Percentiles rank a stretch among this genome's conserved stretches.
Evolutionary conservation across 2,888 invertebrate genomes (phyloP).

Genomic region (Drosophila prolongata): DNA sequence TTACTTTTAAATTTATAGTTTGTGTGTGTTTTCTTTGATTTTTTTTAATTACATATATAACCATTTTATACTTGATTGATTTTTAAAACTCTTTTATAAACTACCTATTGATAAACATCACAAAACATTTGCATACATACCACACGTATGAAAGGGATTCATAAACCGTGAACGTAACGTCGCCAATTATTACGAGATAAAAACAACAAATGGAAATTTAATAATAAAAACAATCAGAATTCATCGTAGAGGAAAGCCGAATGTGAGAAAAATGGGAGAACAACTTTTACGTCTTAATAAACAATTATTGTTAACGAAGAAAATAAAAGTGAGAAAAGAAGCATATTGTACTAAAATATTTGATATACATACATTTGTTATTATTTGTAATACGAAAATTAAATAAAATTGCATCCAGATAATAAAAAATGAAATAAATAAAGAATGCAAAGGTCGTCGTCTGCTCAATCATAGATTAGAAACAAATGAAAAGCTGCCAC

Average conservation of each 20-base stretch:
- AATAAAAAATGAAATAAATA: slow-evolving; percentile 68
- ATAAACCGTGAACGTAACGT: slow-evolving; percentile 74
- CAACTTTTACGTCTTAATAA: slow-evolving; percentile 70
- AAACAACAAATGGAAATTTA: slow-evolving; percentile 41
- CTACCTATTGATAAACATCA: slow-evolving; percentile 53
- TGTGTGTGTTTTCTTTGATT: slow-evolving; percentile 66
- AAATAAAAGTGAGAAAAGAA: slow-evolving; percentile 69
- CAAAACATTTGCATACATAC: slow-evolving; percentile 50
- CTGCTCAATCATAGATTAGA: slow-evolving; percentile 21
- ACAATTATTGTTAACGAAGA: slow-evolving; percentile 74
- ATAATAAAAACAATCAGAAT: slow-evolving; percentile 51
- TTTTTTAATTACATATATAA: slow-evolving; percentile 50
- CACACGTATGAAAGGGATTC: slow-evolving; percentile 50
- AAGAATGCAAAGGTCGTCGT: slow-evolving; percentile 36
- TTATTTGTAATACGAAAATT: slow-evolving; percentile 77
- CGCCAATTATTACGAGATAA: slow-evolving; percentile 67
- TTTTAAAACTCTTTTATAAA: slow-evolving; percentile 25
- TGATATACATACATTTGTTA: slow-evolving; percentile 77
- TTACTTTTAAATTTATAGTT: slow-evolving; percentile 49
- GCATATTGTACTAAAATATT: slow-evolving; percentile 77
- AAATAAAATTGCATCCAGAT: slow-evolving; percentile 78
- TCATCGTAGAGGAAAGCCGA: slow-evolving; percentile 43
- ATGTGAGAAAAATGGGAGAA: slow-evolving; percentile 48
- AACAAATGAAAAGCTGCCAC: not conserved
- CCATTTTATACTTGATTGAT: slow-evolving; percentile 40